Percentiles rank a stretch among this genome's conserved stretches.
Conservation (phyloP, 1,140 invertebrate genomes). For the Magallana ariakensis region DNA sequence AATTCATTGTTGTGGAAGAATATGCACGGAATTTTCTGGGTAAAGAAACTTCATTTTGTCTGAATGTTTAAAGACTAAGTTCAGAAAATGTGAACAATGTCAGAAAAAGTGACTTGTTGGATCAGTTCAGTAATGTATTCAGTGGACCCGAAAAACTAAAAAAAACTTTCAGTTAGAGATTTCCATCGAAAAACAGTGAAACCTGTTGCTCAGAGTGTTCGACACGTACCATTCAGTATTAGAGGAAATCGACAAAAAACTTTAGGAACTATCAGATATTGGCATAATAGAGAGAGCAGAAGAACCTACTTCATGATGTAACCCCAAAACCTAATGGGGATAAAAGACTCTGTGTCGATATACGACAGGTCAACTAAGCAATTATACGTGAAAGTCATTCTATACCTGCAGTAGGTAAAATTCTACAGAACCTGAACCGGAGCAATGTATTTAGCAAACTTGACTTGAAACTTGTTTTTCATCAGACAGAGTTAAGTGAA, state of each 20-base stretch:
- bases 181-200: constrained; percentile 57
- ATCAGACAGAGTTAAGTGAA: constrained; percentile 57
- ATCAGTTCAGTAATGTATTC: constrained; percentile 44
- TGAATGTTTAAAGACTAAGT: constrained; percentile 27
- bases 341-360: constrained; percentile 69
- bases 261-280: constrained; percentile 39
- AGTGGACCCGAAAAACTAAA: constrained; percentile 57
- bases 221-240: constrained; percentile 51
- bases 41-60: constrained; percentile 16
- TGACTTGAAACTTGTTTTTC: constrained; percentile 58
- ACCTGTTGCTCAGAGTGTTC: constrained; percentile 46
- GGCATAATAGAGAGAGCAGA: constrained; percentile 57
- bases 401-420: constrained; percentile 69
- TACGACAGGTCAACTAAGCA: constrained; percentile 61
- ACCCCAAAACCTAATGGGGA: constrained; percentile 56
- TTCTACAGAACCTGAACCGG: constrained; percentile 62
- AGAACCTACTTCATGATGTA: constrained; percentile 53
- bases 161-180: constrained; percentile 56
- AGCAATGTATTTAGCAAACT: constrained; percentile 57
- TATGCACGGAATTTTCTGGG: constrained; percentile 33
- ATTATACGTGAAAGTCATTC: constrained; percentile 63
- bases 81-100: neutral
- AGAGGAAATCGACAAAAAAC: constrained; percentile 45
- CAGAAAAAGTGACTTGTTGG: neutral
- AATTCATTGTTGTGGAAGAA: constrained; percentile 44